Percentiles rank a stretch among this genome's conserved stretches.
Conservation (phyloP, 1,140 invertebrate genomes). For the Whitmania pigra region DNA sequence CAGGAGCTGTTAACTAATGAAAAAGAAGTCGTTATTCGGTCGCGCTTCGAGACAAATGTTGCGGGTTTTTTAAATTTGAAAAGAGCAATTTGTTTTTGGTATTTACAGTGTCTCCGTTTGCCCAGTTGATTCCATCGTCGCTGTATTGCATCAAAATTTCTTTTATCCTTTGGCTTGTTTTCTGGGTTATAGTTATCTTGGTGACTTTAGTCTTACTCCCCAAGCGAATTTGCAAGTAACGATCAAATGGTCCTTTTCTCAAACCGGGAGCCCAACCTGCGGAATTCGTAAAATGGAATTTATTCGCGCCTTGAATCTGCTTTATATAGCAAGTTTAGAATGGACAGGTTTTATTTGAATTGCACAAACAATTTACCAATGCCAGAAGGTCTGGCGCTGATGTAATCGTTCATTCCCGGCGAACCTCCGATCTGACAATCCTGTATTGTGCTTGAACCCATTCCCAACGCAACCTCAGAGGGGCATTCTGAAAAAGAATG, state of each 20-base stretch:
- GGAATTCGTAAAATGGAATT: conserved; percentile 10
- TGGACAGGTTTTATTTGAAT: too few relatives aligned
- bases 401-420: neutral
- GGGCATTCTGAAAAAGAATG: neutral
- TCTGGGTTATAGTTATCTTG: conserved; percentile 1
- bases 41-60: too few relatives aligned
- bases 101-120: conserved; percentile 28
- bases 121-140: conserved; percentile 31
- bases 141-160: conserved; percentile 30
- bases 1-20: neutral
- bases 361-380: neutral
- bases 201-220: conserved; percentile 29
- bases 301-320: neutral
- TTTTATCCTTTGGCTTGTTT: conserved; percentile 21
- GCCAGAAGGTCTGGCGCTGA: neutral
- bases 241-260: conserved; percentile 26
- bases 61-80: too few relatives aligned
- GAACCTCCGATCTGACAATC: conserved; percentile 29
- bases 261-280: conserved; percentile 32
- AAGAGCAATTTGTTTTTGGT: too few relatives aligned
- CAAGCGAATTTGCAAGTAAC: conserved; percentile 34
- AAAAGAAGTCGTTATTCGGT: too few relatives aligned
- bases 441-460: conserved; percentile 25
- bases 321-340: too few relatives aligned
- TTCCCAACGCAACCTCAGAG: conserved; percentile 23